Evolutionary conservation across 2,113 vertebrate genomes (phyloP), one percentile per base, ranked within the genome.

Genomic region (Struthidea cinerea): DNA sequence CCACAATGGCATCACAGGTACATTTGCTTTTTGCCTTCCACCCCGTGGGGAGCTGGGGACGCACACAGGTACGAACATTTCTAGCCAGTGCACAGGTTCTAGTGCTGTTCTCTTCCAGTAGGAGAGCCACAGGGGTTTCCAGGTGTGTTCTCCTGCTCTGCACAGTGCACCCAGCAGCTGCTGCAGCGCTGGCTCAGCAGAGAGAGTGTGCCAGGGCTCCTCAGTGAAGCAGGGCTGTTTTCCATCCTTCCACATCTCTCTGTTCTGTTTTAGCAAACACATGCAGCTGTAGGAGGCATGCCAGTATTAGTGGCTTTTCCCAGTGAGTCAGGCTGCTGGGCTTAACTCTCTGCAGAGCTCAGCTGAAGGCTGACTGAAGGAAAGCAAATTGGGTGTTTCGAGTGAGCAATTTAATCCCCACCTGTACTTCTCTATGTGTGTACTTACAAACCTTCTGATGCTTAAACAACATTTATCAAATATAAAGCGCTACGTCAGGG

Each of bases 131-230:
- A 24, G 81, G 47, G 4, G 0, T 35, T 64, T 60, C 61, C 82
- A 56, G 47, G 9, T 33, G 42, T 50, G 12, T 41, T 53, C 28
- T 61, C 13, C 52, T 78, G 47, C 61, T 35, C 26, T 21, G 2
- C 14, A 3, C 53, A 9, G 3, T 22, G 28, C 44, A 10, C 44
- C 50, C 49, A 20, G 17, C 56, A 35, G 28, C 68, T 52, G 13
- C 9, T 57, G 67, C 33, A n/a, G 61, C 0, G 0, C 42, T 60
- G 28, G 11, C 55, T 76, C 18, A 16, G 50, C 3, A 1, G 4
- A 35, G 35, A 63, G 28, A 46, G 11, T 1, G 4, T 18, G 49
- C 42, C 2, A 5, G 53, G 70, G 28, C 53, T 74, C 13, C 44
- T 10, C 1, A 1, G 35, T 5, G 64, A 30, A 32, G 41, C 4